phyloP scores from a whole-genome alignment of 2,797 vertebrate species.

The Eutrigla gurnardus region DNA sequence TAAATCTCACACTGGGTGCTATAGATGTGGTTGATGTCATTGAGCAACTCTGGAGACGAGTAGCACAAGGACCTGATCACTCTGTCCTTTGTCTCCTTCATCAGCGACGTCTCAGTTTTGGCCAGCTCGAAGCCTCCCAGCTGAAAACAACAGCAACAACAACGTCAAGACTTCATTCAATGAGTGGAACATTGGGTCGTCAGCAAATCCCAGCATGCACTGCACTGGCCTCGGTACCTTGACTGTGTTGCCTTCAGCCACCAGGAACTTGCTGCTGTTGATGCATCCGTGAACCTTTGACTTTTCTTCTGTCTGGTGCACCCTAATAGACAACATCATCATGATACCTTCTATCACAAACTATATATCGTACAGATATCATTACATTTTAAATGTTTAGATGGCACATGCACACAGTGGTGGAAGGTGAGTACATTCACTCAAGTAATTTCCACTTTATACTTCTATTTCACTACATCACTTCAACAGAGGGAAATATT shows the following conservation, averaged over 20 bases:
- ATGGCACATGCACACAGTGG: background rate
- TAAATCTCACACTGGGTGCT: slow-evolving; percentile 89
- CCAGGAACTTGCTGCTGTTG: slow-evolving; percentile 89
- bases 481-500: background rate
- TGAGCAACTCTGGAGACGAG: slow-evolving; percentile 83
- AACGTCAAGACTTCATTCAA: background rate
- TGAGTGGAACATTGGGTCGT: background rate
- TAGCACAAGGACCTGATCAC: slow-evolving; percentile 76
- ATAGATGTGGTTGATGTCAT: slow-evolving; percentile 73
- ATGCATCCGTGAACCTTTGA: slow-evolving; percentile 87
- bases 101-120: slow-evolving; percentile 89
- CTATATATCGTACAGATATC: background rate
- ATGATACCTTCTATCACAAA: background rate
- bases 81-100: slow-evolving; percentile 41
- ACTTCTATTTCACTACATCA: background rate
- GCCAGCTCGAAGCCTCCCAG: slow-evolving; percentile 90
- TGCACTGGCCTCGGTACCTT: slow-evolving; percentile 81
- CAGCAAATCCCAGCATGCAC: slow-evolving; percentile 26
- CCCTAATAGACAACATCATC: slow-evolving; percentile 67
- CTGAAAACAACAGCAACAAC: too few species aligned
- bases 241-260: slow-evolving; percentile 85
- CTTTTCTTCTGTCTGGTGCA: slow-evolving; percentile 87
- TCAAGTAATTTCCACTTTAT: background rate
- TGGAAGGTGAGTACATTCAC: background rate
- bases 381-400: background rate